Conservation (phyloP, 2,113 vertebrate species). For the Lontra canadensis region DNA sequence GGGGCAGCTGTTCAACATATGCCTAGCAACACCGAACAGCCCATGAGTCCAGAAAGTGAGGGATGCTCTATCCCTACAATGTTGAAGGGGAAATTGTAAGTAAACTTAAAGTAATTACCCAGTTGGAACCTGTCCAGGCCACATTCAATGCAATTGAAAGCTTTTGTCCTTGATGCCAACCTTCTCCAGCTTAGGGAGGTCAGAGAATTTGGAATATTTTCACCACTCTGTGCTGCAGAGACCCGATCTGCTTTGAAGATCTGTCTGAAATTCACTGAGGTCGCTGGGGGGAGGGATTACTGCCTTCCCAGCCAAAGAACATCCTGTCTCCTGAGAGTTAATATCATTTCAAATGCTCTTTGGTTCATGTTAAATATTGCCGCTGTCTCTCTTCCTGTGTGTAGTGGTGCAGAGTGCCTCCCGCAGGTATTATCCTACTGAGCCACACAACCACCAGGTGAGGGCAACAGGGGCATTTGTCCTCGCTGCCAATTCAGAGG, state of each 20-base stretch:
- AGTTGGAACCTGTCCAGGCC: slow-evolving; percentile 69
- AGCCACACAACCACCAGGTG: background rate
- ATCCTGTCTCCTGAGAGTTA: slow-evolving; percentile 70
- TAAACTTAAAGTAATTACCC: slow-evolving; percentile 77
- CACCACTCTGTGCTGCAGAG: slow-evolving; percentile 48
- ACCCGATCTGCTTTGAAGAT: slow-evolving; percentile 74
- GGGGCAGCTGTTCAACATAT: slow-evolving; percentile 74
- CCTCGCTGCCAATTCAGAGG: background rate
- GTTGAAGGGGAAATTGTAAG: slow-evolving; percentile 72
- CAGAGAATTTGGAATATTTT: slow-evolving; percentile 69
- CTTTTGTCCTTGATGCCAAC: slow-evolving; percentile 76
- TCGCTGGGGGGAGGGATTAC: slow-evolving; percentile 75
- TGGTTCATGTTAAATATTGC: slow-evolving; percentile 61
- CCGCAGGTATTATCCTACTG: background rate
- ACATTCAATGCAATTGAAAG: slow-evolving; percentile 75
- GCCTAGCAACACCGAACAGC: slow-evolving; percentile 61
- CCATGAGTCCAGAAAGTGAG: slow-evolving; percentile 48
- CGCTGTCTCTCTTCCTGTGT: slow-evolving; percentile 13
- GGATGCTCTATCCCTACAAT: slow-evolving; percentile 30
- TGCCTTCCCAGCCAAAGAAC: slow-evolving; percentile 70
- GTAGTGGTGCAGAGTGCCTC: background rate
- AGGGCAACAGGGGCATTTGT: background rate
- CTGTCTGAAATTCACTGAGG: slow-evolving; percentile 72
- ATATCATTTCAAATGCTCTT: slow-evolving; percentile 75
- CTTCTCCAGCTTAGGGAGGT: slow-evolving; percentile 68